These are phyloP conservation scores for Osmerus eperlanus DNA, from an alignment of 2,113 vertebrate species.

Conservation along the genomic window DNA sequence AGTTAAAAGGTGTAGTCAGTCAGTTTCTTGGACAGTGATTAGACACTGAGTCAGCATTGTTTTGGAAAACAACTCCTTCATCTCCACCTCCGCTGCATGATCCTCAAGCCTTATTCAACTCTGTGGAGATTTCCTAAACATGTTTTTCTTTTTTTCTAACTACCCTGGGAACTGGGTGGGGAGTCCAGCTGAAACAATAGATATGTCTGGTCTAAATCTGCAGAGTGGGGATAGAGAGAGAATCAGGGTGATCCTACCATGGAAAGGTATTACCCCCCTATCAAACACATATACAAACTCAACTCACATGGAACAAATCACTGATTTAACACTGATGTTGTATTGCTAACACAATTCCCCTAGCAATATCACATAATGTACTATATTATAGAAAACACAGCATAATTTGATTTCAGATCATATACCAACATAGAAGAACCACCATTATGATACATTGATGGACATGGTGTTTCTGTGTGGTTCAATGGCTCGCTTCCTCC, in stretches of 20 bases:
- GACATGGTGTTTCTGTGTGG: no score
- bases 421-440: no score
- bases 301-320: background rate
- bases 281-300: background rate
- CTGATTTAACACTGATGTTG: background rate
- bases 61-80: background rate
- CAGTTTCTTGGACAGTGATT: background rate
- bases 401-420: no score
- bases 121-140: slow-evolving; percentile 2
- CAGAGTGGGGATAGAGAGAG: slow-evolving; percentile 12
- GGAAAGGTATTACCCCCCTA: slow-evolving; percentile 9
- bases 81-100: background rate
- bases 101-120: background rate
- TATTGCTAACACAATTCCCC: no score
- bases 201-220: background rate
- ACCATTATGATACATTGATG: no score
- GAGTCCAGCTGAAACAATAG: slow-evolving; percentile 20
- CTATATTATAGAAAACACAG: no score
- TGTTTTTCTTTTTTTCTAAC: background rate
- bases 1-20: background rate
- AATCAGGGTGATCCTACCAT: slow-evolving; percentile 7
- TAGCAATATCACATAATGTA: no score
- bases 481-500: background rate
- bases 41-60: background rate
- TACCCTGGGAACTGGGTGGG: slow-evolving; percentile 17